Conservation (phyloP, 2,797 vertebrate genomes). For the Ataeniobius toweri region DNA sequence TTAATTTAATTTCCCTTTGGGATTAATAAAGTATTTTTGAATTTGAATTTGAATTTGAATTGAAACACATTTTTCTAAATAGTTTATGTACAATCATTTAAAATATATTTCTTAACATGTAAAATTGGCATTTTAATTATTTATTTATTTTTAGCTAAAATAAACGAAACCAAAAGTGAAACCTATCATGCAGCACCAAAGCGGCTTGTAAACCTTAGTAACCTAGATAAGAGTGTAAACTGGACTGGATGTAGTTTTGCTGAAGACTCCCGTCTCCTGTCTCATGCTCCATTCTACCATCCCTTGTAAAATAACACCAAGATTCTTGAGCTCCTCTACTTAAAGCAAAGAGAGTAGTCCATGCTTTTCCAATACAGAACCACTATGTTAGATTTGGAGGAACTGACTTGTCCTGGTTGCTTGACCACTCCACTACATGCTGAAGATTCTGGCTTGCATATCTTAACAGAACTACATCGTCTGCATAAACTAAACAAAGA, state of each 20-base stretch:
- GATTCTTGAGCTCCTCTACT: not conserved
- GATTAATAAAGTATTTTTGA: no score
- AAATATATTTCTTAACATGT: not conserved
- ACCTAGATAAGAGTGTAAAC: not conserved
- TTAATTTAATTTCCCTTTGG: not conserved
- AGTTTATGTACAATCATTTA: no score
- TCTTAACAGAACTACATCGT: not conserved
- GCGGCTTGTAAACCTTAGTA: not conserved
- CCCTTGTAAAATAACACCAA: not conserved
- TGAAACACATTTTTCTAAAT: no score
- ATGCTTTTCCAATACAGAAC: not conserved
- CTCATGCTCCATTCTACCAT: not conserved
- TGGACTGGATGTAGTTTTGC: no score
- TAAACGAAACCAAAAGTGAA: conserved; percentile 5
- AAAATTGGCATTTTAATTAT: not conserved
- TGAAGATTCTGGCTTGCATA: not conserved
- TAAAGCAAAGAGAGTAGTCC: not conserved
- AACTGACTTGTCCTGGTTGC: not conserved
- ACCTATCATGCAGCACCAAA: not conserved
- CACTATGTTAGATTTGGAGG: no score
- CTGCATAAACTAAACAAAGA: not conserved
- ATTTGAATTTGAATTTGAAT: not conserved
- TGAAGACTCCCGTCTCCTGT: no score
- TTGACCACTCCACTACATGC: not conserved
- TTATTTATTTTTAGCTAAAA: not conserved